Conservation (phyloP, 2,113 vertebrate genomes). For the Paradoxurus hermaphroditus region DNA sequence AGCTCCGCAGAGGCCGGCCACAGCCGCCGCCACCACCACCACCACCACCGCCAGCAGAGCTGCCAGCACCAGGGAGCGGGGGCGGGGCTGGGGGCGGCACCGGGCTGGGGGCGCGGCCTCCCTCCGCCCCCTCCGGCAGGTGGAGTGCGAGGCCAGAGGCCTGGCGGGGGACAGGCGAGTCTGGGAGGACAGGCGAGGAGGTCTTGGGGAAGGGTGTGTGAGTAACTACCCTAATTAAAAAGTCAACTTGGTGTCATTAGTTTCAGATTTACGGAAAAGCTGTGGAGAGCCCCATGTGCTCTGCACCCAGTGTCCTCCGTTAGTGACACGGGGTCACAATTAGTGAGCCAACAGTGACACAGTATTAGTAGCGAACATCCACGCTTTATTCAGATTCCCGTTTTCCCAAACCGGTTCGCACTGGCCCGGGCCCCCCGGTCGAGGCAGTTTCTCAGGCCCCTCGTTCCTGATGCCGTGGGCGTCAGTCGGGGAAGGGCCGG, state of each 20-base stretch:
- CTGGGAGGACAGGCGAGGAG: rapidly evolving
- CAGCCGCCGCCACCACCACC: background rate
- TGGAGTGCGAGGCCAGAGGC: background rate
- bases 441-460: background rate
- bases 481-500: background rate
- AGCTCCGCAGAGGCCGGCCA: background rate
- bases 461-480: background rate
- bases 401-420: background rate
- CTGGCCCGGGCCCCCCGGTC: background rate
- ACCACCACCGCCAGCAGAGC: background rate
- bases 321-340: rapidly evolving
- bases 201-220: background rate
- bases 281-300: background rate
- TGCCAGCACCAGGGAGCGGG: background rate
- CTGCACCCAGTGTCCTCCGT: background rate
- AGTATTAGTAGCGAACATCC: background rate
- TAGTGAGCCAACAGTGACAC: background rate
- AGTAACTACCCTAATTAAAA: background rate
- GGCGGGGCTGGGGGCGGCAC: background rate
- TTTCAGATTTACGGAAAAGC: background rate
- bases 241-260: background rate
- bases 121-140: no score
- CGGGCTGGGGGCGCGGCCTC: no score
- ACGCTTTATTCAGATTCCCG: background rate
- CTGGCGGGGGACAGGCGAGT: rapidly evolving